Base-by-base conservation (phyloP, 2,888 invertebrate species). In the Drosophila vallismaia region DNA sequence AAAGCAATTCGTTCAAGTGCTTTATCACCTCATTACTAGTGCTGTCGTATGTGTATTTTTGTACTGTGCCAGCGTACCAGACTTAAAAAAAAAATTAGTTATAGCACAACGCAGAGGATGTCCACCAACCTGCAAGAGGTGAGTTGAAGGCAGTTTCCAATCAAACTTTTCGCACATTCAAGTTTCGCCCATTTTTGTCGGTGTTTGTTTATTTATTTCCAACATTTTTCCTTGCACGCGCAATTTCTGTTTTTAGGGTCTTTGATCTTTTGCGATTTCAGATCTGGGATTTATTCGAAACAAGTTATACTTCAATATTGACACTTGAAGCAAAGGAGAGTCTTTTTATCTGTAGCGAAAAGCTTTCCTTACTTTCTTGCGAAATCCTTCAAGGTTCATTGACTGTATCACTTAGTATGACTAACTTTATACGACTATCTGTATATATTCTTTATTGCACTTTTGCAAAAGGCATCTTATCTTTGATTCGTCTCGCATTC, bases 61-160 rank as follows among this genome's bases (percentile, higher is more conserved):
- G 28, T 52, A 44, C 36, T 36, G 36, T 36, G 36, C n/a, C 36
- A n/a, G 36, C 2, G n/a, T 4, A 5, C 28, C 28, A 5, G 28
- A 28, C 1, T 28, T 28, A 28, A 28, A 28, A 28, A 2, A 28
- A 28, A 28, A 28, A 5, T 45, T 45, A 33, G 53, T 54, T 33
- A 48, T 40, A 12, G 42, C n/a, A 9, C 48, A 6, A 8, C 14
- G 55, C 72, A 64, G 52, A 63, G 57, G 63, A 82, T 82, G 81
- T 71, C 79, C 46, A 74, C 40, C 51, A 76, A 77, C 69, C 77
- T 82, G 76, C 81, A 82, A 79, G 76, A 74, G 86, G 81, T 82
- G 85, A 67, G 77, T 53, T 14, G 45, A 56, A 42, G 48, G 26
- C 14, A 42, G 29, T 24, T 58, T 59, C 2, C 12, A 6, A 7